phyloP scores from a whole-genome alignment of 2,797 vertebrate genomes.

The Dermochelys coriacea region DNA sequence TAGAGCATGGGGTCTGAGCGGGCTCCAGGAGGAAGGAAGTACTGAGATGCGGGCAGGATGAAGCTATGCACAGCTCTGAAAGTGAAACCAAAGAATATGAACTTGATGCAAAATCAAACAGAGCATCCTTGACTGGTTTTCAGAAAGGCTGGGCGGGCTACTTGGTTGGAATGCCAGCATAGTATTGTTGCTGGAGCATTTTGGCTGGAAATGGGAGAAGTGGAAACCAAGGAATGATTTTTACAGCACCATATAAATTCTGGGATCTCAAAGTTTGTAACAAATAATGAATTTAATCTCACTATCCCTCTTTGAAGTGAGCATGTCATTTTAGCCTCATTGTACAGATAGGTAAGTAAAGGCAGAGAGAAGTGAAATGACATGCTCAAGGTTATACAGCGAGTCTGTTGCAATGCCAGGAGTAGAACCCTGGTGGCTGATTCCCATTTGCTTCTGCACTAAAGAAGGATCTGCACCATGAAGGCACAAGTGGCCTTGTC shows the following conservation, averaged over 20 bases:
- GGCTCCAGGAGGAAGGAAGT: neutral
- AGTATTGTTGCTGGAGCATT: neutral
- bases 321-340: neutral
- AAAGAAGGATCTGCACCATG: accelerated
- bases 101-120: neutral
- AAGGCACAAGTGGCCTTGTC: neutral
- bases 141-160: neutral
- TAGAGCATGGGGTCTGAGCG: neutral
- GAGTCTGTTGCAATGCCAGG: neutral
- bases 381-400: neutral
- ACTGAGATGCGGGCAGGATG: neutral
- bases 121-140: neutral
- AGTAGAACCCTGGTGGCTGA: neutral
- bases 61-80: neutral
- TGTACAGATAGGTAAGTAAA: accelerated
- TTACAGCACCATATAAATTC: neutral
- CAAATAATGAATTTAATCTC: neutral
- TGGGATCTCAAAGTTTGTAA: neutral
- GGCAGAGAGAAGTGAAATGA: neutral
- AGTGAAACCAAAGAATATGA: neutral
- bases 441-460: neutral
- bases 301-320: neutral
- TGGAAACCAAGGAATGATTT: neutral
- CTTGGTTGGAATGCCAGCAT: neutral
- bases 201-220: neutral